Percentiles rank a stretch among this genome's conserved stretches.
Evolutionary conservation across 2,797 vertebrate genomes (phyloP).

Genomic region (Propithecus perrieri): DNA sequence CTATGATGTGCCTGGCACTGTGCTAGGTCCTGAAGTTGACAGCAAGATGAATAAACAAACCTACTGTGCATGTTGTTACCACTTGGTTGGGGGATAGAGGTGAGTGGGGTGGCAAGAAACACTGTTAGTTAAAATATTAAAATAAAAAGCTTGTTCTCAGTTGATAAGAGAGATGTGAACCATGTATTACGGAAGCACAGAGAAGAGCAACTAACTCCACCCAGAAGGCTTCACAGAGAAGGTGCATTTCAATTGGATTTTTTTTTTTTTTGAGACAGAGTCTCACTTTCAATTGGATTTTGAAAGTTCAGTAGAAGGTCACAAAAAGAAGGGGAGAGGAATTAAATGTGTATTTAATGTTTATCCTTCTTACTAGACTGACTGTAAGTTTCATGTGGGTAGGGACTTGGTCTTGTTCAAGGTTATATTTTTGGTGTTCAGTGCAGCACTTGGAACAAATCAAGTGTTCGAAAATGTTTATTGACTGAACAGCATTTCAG

Average conservation of each 20-base stretch:
- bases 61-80: neutral
- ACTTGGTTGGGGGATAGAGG: neutral
- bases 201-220: neutral
- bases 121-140: slow-evolving; percentile 7
- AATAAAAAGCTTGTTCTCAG: slow-evolving; percentile 3
- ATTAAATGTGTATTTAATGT: neutral
- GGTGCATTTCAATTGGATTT: neutral
- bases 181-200: neutral
- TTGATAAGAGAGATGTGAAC: neutral
- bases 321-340: neutral
- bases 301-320: neutral
- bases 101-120: neutral
- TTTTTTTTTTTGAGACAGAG: neutral
- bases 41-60: neutral
- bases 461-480: neutral
- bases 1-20: neutral
- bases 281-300: neutral
- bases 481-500: neutral
- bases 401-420: neutral
- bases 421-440: neutral
- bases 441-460: neutral
- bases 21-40: neutral
- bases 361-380: neutral
- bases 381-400: neutral
- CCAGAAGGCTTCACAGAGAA: neutral